Percentiles rank a stretch among this genome's conserved stretches.
phyloP scores from a whole-genome alignment of 2,888 invertebrate genomes.

The Prionchulus punctatus region DNA sequence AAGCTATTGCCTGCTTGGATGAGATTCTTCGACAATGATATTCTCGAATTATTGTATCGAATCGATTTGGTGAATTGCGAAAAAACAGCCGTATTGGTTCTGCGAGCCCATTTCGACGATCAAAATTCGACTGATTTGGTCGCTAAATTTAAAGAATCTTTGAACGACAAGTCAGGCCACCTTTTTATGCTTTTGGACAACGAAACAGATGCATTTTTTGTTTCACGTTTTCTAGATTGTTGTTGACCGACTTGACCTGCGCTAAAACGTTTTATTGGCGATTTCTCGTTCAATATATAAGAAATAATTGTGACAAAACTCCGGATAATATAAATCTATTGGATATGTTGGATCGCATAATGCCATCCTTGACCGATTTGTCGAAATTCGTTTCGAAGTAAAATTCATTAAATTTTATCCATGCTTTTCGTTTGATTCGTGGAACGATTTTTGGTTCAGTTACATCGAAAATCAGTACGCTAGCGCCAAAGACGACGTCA shows the following conservation, averaged over 20 bases:
- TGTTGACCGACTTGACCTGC: not conserved
- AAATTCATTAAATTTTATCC: not conserved
- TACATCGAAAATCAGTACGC: not conserved
- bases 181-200: not conserved
- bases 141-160: not conserved
- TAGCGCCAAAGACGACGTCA: too few species aligned
- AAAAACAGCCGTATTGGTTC: constrained; percentile 42
- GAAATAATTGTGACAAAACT: not conserved
- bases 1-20: constrained; percentile 55
- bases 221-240: not conserved
- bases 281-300: not conserved
- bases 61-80: constrained; percentile 53
- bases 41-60: constrained; percentile 53
- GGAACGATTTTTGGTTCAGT: too few species aligned
- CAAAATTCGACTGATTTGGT: constrained; percentile 22
- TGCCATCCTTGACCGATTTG: constrained; percentile 1
- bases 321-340: not conserved
- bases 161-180: not conserved
- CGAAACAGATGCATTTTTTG: not conserved
- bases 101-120: constrained; percentile 45
- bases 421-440: too few species aligned
- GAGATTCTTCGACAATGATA: constrained; percentile 51
- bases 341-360: not conserved
- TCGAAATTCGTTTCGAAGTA: not conserved
- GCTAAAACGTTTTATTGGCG: not conserved